Percentiles rank a stretch among this genome's conserved stretches.
These are phyloP conservation scores for Drosophila lacicola DNA, from an alignment of 2,888 invertebrate genomes.

Conservation along the genomic window DNA sequence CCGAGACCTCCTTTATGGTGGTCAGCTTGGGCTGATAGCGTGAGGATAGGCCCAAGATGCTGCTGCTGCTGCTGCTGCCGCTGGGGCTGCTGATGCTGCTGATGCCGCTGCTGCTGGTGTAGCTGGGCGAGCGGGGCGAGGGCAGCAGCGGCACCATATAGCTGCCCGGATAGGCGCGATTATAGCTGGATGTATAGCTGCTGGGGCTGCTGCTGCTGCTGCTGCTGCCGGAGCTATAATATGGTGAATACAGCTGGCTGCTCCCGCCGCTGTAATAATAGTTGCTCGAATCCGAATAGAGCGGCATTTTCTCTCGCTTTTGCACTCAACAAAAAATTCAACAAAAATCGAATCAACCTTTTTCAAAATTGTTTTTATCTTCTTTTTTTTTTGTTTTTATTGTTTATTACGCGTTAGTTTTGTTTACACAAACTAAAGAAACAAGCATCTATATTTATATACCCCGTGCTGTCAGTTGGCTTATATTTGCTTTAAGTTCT, in stretches of 20 bases:
- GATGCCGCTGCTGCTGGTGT: slow-evolving; percentile 10
- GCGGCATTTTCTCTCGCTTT: slow-evolving; percentile 86
- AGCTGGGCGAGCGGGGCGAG: slow-evolving; percentile 19
- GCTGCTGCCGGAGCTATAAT: slow-evolving; percentile 85
- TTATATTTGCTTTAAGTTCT: neutral
- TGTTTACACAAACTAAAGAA: slow-evolving; percentile 6
- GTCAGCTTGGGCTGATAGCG: slow-evolving; percentile 91
- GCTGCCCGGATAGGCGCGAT: slow-evolving; percentile 84
- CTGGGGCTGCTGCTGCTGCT: slow-evolving; percentile 85
- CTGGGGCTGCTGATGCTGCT: slow-evolving; percentile 15
- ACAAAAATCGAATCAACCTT: slow-evolving; percentile 20
- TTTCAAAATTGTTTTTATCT: slow-evolving; percentile 5
- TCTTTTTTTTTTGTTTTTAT: neutral
- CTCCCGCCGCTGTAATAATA: slow-evolving; percentile 86
- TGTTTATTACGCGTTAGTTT: slow-evolving; percentile 5
- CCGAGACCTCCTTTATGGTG: slow-evolving; percentile 88
- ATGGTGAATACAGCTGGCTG: slow-evolving; percentile 86
- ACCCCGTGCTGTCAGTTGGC: slow-evolving; percentile 6
- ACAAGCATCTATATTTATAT: slow-evolving; percentile 32
- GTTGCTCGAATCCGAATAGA: slow-evolving; percentile 88
- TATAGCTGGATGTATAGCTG: slow-evolving; percentile 87
- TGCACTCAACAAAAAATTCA: slow-evolving; percentile 36
- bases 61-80: slow-evolving; percentile 41
- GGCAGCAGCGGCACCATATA: slow-evolving; percentile 80
- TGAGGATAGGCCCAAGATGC: slow-evolving; percentile 75